Conservation (phyloP, 2,797 vertebrate species). For the Corythornis leucogaster region DNA sequence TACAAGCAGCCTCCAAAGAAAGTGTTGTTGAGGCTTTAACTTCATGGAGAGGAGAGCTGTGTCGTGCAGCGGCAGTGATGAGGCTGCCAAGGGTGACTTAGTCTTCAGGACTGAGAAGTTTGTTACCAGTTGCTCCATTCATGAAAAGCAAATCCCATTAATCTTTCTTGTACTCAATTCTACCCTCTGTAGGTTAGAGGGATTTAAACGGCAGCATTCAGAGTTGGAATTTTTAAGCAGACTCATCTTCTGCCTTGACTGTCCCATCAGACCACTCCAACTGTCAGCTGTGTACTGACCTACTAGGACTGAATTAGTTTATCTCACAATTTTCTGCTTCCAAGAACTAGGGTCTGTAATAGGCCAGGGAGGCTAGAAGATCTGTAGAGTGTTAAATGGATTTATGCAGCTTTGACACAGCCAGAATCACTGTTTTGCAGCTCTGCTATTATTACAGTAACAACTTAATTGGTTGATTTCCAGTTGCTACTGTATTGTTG, state of each 20-base stretch:
- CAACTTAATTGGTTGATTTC: constrained; percentile 44
- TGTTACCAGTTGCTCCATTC: not conserved
- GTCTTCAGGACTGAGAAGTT: not conserved
- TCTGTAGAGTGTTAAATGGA: not conserved
- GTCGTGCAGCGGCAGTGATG: not conserved
- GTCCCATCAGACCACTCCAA: not conserved
- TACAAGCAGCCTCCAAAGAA: not conserved
- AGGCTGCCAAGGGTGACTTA: not conserved
- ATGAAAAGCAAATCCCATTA: not conserved
- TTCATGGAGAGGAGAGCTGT: not conserved
- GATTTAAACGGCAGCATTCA: not conserved
- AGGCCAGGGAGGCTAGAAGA: not conserved
- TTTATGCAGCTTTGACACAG: constrained; percentile 17
- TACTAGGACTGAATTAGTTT: not conserved
- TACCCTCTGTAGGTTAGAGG: not conserved
- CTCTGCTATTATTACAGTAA: not conserved
- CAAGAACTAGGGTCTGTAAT: not conserved
- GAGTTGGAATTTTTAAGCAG: not conserved
- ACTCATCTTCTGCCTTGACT: not conserved
- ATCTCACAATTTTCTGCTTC: not conserved
- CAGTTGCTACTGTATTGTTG: not conserved
- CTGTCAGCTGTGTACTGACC: not conserved
- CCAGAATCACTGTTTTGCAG: constrained; percentile 2
- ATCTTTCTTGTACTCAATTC: not conserved
- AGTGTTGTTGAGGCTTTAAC: not conserved